Conservation (phyloP, 2,888 invertebrate genomes). For the Sipha maydis region DNA sequence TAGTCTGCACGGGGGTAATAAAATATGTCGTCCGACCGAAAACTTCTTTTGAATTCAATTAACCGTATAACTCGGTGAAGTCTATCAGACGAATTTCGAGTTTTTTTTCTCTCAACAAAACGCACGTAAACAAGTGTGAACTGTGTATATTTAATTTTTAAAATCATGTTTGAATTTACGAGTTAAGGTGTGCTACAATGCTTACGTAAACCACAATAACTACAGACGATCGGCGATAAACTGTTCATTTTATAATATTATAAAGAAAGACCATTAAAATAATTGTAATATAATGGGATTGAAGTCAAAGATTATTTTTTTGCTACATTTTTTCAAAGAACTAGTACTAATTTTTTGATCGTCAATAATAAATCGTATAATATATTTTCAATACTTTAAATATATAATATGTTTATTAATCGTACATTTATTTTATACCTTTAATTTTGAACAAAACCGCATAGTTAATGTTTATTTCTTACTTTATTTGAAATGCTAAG, state of each 20-base stretch:
- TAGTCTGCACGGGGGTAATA: conserved; percentile 42
- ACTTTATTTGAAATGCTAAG: background rate
- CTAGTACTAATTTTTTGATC: background rate
- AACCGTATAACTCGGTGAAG: conserved; percentile 44
- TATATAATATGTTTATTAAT: background rate
- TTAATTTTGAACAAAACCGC: background rate
- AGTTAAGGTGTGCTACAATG: no score
- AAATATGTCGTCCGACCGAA: conserved; percentile 50
- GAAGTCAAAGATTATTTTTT: background rate
- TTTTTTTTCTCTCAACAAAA: conserved; percentile 9
- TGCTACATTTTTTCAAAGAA: background rate
- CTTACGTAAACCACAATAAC: no score
- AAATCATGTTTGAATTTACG: background rate
- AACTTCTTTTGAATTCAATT: conserved; percentile 49
- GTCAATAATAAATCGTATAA: background rate
- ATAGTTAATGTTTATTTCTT: background rate
- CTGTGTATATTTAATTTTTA: background rate
- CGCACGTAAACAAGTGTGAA: conserved; percentile 25
- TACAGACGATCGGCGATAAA: no score
- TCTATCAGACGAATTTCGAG: conserved; percentile 48
- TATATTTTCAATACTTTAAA: background rate
- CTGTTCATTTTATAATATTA: background rate
- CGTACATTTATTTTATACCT: background rate
- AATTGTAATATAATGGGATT: background rate
- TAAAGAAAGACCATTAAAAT: background rate